phyloP scores from a whole-genome alignment of 2,113 vertebrate species.

The Microtus richardsoni region DNA sequence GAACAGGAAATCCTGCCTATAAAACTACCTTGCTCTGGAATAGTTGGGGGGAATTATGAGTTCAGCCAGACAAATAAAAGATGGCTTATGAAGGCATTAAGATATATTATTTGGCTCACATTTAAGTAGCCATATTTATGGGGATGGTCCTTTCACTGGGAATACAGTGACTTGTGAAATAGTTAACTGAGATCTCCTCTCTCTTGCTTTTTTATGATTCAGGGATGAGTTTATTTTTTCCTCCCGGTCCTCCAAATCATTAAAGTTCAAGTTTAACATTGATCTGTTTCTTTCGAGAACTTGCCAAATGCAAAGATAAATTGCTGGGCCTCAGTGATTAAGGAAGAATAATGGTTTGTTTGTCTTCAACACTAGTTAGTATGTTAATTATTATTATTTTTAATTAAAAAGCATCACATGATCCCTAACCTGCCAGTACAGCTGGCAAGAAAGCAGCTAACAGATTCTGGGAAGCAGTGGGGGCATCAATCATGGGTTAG shows the following conservation, averaged over 20 bases:
- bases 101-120: not conserved
- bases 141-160: constrained; percentile 5
- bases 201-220: constrained; percentile 24
- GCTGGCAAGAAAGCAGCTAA: constrained; percentile 20
- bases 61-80: constrained; percentile 12
- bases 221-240: constrained; percentile 58
- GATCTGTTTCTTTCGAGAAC: constrained; percentile 71
- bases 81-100: not conserved
- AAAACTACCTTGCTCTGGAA: constrained; percentile 52
- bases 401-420: constrained; percentile 71
- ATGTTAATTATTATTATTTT: constrained; percentile 78
- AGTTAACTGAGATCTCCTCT: not conserved
- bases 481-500: not conserved
- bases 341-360: constrained; percentile 76
- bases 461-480: not conserved
- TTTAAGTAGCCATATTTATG: constrained; percentile 4
- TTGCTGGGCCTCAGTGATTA: constrained; percentile 64
- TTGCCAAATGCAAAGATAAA: constrained; percentile 75
- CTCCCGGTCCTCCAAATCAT: constrained; percentile 21
- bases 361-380: constrained; percentile 59
- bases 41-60: constrained; percentile 28
- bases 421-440: constrained; percentile 54
- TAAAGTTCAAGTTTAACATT: constrained; percentile 72
- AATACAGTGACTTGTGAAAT: not conserved
- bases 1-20: not conserved